Evolutionary conservation across 2,888 invertebrate genomes (phyloP).

Genomic region (Scaptomyza reducta): DNA sequence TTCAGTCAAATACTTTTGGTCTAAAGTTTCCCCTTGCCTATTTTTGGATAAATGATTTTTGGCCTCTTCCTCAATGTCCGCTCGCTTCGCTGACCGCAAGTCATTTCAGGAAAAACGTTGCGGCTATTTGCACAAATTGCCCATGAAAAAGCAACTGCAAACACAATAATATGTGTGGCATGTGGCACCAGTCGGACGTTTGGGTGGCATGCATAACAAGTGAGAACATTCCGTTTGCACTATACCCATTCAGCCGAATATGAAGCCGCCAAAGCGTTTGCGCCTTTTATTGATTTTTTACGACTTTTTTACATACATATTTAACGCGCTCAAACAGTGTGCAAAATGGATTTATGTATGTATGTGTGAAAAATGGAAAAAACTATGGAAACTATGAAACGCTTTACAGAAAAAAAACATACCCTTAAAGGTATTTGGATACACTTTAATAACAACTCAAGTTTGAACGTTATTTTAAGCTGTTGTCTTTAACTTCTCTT

Average conservation of each 20-base stretch:
- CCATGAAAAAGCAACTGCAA: slow-evolving; percentile 53
- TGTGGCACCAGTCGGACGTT: slow-evolving; percentile 5
- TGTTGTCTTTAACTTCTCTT: neutral
- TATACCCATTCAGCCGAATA: slow-evolving; percentile 25
- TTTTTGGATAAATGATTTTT: neutral
- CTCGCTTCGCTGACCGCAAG: neutral
- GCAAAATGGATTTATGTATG: slow-evolving; percentile 23
- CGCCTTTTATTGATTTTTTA: slow-evolving; percentile 72
- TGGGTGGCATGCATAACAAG: slow-evolving; percentile 48
- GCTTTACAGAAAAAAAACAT: neutral
- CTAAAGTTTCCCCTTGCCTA: neutral
- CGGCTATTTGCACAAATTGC: slow-evolving; percentile 69
- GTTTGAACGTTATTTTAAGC: neutral
- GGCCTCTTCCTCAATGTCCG: neutral
- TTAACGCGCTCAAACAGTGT: slow-evolving; percentile 48
- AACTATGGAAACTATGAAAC: neutral
- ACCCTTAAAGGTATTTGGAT: neutral
- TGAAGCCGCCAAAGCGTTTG: slow-evolving; percentile 30
- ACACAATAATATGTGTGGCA: slow-evolving; percentile 13
- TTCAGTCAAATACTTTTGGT: neutral
- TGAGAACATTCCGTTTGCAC: slow-evolving; percentile 21
- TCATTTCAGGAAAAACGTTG: slow-evolving; percentile 57
- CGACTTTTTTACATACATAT: slow-evolving; percentile 44
- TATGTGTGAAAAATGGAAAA: slow-evolving; percentile 23
- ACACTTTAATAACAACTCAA: neutral